These are phyloP conservation scores for Montipora sp. DNA, from an alignment of 64 coral and sea anemone species.

Conservation along the genomic window DNA sequence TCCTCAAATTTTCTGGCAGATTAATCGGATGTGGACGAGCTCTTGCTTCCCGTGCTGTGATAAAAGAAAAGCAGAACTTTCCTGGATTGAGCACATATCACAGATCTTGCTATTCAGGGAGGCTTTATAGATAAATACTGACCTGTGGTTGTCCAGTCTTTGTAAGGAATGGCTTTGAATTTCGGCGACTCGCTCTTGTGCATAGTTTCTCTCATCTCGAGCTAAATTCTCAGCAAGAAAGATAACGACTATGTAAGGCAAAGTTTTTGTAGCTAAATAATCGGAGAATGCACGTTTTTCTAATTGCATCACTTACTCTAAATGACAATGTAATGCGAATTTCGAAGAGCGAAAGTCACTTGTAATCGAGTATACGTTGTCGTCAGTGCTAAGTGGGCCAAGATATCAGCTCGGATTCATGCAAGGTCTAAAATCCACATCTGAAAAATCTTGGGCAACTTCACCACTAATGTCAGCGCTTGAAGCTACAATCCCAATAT, in stretches of 20 bases:
- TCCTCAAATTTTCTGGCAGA: conserved; percentile 34
- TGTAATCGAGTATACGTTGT: no score
- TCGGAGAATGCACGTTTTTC: no score
- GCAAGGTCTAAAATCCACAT: not conserved
- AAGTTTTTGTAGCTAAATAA: not conserved
- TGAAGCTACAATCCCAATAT: not conserved
- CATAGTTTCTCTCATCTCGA: conserved; percentile 2
- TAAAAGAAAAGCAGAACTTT: not conserved
- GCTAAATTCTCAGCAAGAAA: not conserved
- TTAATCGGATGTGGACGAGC: not conserved
- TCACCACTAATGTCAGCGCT: not conserved
- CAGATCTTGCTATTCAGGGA: not conserved
- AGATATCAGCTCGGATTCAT: no score
- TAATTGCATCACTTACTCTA: no score
- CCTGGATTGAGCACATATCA: no score
- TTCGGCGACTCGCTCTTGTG: not conserved
- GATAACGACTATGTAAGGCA: not conserved
- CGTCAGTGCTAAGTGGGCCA: no score
- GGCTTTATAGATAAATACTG: not conserved
- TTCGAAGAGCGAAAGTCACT: no score
- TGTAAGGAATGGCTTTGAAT: not conserved
- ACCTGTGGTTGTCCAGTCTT: conserved; percentile 55
- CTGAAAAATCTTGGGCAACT: not conserved
- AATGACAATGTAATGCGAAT: no score
- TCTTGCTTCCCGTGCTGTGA: conserved; percentile 9